Base-by-base conservation (phyloP, 2,888 invertebrate species). In the Ditula angustiorana region DNA sequence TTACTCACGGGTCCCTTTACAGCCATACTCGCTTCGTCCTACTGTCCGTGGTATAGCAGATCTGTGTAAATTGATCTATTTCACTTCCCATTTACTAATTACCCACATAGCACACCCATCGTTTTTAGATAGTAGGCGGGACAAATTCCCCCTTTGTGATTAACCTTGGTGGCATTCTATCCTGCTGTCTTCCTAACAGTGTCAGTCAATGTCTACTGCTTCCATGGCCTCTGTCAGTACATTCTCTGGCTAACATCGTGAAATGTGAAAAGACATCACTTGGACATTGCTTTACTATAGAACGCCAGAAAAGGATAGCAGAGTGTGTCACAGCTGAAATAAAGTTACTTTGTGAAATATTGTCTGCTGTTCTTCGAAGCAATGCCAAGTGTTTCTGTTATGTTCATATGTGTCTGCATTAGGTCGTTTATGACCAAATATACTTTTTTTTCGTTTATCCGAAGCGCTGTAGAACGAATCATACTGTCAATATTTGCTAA, bases 141-240 rank as follows among this genome's bases (percentile, higher is more conserved):
- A 26, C 44, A 33, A 28, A 16, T 37, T 52, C 33, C 23, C n/a
- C n/a, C 19, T 41, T 23, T 37, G 50, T 63, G 26, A 52, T 63
- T 63, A 63, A 63, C 50, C 50, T 44, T 35, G 57, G 63, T 63
- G 63, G 44, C 63, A 58, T 63, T 63, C 37, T 63, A 26, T 52
- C 58, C 26, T 58, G 58, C 49, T 24, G 52, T 52, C 44, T 63
- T 44, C 33, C 52, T 63, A 63, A 63, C 50, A 44, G 35, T 58
- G 44, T 46, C 63, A 41, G 50, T 58, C 58, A 24, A 52, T 63
- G 30, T 58, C 44, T 44, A 33, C 44, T 44, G 63, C 53, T 57
- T 59, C 56, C 41, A 16, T n/a, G 33, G 37, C 57, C 19, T 33
- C 46, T 53, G 37, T 47, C 53, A 35, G 23, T 37, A 28, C 46